Evolutionary conservation across 2,113 vertebrate genomes (phyloP).

Genomic region (Sebastes fasciatus): DNA sequence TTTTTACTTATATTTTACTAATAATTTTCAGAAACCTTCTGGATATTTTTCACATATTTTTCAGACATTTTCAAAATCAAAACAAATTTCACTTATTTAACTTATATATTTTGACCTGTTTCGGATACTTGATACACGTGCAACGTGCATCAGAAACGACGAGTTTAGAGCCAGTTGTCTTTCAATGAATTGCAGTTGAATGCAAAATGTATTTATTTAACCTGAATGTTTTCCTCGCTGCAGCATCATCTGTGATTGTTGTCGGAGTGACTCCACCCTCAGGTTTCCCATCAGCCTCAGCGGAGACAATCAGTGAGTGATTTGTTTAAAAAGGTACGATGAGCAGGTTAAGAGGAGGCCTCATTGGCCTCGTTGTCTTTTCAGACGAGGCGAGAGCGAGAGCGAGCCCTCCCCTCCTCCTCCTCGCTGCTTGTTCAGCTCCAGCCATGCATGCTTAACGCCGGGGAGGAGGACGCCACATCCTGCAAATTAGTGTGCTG

Average conservation of each 20-base stretch:
- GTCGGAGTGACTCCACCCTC: not conserved
- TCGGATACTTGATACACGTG: too few species aligned
- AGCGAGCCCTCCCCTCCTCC: slow-evolving; percentile 52
- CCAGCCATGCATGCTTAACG: slow-evolving; percentile 78
- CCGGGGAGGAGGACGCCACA: slow-evolving; percentile 62
- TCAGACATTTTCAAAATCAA: too few species aligned
- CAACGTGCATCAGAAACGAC: too few species aligned
- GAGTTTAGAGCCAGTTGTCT: too few species aligned
- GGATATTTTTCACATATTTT: too few species aligned
- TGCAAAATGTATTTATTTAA: too few species aligned
- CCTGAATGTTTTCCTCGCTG: not conserved
- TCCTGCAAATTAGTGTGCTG: slow-evolving; percentile 84
- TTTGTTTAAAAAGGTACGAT: slow-evolving; percentile 76
- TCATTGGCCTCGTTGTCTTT: slow-evolving; percentile 64
- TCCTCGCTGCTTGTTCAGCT: slow-evolving; percentile 64
- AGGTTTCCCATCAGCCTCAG: slow-evolving; percentile 49
- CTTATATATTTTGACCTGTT: too few species aligned
- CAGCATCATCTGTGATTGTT: not conserved
- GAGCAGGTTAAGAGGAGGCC: slow-evolving; percentile 71
- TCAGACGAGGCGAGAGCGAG: slow-evolving; percentile 52
- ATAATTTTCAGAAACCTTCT: too few species aligned
- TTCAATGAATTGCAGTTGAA: too few species aligned
- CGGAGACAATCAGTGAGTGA: slow-evolving; percentile 51
- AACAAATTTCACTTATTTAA: too few species aligned
- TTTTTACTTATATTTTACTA: too few species aligned